Conservation (phyloP, 1,140 invertebrate species). For the Asobara japonica region DNA sequence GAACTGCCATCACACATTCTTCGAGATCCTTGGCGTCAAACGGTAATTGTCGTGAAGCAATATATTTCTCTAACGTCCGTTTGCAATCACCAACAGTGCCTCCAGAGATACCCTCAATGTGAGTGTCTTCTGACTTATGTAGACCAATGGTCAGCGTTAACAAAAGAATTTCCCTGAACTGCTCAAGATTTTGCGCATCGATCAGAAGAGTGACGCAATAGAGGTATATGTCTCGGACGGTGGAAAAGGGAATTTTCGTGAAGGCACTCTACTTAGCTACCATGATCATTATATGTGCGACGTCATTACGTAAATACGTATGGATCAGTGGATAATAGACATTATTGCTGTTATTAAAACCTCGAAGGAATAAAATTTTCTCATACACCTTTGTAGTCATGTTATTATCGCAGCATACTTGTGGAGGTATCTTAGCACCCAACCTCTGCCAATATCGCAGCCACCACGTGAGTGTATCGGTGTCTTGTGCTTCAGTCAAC, state of each 20-base stretch:
- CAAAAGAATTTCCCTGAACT: background rate
- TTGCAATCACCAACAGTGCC: background rate
- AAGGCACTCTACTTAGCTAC: background rate
- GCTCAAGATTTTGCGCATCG: slow-evolving; percentile 1
- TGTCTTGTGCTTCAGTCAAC: slow-evolving; percentile 22
- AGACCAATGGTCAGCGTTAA: background rate
- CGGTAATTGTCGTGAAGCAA: background rate
- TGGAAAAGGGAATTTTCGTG: background rate
- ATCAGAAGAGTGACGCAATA: slow-evolving; percentile 13
- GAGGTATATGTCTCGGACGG: background rate
- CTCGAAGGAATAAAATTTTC: slow-evolving; percentile 4
- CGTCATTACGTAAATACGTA: background rate
- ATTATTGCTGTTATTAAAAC: background rate
- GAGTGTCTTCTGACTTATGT: background rate
- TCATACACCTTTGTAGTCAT: slow-evolving; percentile 3
- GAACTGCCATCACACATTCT: background rate
- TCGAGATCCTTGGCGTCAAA: background rate
- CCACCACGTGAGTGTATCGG: slow-evolving; percentile 13
- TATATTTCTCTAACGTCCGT: background rate
- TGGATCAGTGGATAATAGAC: background rate
- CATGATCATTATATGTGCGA: background rate
- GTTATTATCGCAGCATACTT: slow-evolving; percentile 29
- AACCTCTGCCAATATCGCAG: background rate
- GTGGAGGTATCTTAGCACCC: slow-evolving; percentile 11
- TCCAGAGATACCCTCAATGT: background rate